These are phyloP conservation scores for Nicator chloris DNA, from an alignment of 2,113 vertebrate genomes.

Conservation along the genomic window DNA sequence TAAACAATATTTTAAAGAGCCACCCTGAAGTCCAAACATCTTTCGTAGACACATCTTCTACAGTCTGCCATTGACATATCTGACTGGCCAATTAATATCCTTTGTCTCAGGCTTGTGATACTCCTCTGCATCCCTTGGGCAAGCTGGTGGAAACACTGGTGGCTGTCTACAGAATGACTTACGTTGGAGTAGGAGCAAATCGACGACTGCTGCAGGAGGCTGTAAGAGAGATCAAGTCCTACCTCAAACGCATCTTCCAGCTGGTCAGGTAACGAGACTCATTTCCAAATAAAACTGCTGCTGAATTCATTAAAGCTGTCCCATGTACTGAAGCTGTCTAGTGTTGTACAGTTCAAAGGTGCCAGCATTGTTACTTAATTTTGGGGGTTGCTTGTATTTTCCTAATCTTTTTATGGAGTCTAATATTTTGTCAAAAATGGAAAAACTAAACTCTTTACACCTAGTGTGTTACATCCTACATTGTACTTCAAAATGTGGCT, in stretches of 20 bases:
- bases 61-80: background rate
- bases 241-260: conserved; percentile 90
- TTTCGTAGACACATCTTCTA: too few species aligned
- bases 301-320: background rate
- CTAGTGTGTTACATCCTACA: background rate
- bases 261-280: conserved; percentile 81
- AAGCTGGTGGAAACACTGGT: conserved; percentile 90
- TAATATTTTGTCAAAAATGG: background rate
- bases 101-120: conserved; percentile 88
- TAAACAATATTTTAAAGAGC: too few species aligned
- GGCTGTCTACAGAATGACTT: conserved; percentile 96
- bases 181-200: conserved; percentile 96
- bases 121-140: conserved; percentile 91
- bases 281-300: background rate
- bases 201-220: conserved; percentile 90
- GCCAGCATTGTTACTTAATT: background rate
- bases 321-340: background rate
- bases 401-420: background rate
- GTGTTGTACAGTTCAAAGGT: background rate
- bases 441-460: background rate
- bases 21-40: too few species aligned
- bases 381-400: background rate
- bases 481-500: background rate
- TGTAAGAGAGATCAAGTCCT: conserved; percentile 94
- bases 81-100: background rate